Conservation (phyloP, 1,140 invertebrate genomes). For the Drosophila melanica region DNA sequence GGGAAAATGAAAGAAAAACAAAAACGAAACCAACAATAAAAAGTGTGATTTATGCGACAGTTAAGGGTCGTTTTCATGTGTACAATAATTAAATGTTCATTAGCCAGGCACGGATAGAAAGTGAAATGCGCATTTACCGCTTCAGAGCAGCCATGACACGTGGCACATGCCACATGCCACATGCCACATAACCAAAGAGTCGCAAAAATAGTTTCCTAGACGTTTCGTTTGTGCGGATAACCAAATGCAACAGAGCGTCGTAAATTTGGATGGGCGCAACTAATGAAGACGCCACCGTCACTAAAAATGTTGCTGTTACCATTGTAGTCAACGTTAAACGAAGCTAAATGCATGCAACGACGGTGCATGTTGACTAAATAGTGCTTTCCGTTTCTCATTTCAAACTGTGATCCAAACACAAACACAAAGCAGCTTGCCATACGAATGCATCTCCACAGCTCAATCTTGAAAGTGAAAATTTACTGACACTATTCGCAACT, state of each 20-base stretch:
- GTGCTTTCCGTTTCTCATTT: slow-evolving; percentile 64
- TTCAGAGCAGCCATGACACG: slow-evolving; percentile 62
- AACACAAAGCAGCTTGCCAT: slow-evolving; percentile 48
- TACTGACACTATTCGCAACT: background rate
- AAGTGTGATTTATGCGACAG: slow-evolving; percentile 70
- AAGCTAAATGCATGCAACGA: background rate
- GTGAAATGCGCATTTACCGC: slow-evolving; percentile 79
- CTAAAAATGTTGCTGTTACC: slow-evolving; percentile 5
- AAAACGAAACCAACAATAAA: slow-evolving; percentile 44
- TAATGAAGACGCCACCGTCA: slow-evolving; percentile 23
- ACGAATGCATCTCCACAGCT: background rate
- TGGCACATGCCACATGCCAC: too few relatives aligned
- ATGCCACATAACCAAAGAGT: slow-evolving; percentile 15
- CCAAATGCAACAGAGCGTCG: slow-evolving; percentile 71
- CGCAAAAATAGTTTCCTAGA: slow-evolving; percentile 33
- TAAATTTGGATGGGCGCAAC: slow-evolving; percentile 32
- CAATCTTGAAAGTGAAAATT: slow-evolving; percentile 43
- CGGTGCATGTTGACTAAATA: slow-evolving; percentile 42
- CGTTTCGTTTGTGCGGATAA: slow-evolving; percentile 24
- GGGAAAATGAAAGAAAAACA: slow-evolving; percentile 20
- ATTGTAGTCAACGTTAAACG: background rate
- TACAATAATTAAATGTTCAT: slow-evolving; percentile 73
- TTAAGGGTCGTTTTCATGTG: slow-evolving; percentile 40
- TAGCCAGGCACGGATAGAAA: slow-evolving; percentile 65
- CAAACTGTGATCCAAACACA: slow-evolving; percentile 35